Conservation (phyloP, 2,888 invertebrate species). For the Esperia sulphurella region DNA sequence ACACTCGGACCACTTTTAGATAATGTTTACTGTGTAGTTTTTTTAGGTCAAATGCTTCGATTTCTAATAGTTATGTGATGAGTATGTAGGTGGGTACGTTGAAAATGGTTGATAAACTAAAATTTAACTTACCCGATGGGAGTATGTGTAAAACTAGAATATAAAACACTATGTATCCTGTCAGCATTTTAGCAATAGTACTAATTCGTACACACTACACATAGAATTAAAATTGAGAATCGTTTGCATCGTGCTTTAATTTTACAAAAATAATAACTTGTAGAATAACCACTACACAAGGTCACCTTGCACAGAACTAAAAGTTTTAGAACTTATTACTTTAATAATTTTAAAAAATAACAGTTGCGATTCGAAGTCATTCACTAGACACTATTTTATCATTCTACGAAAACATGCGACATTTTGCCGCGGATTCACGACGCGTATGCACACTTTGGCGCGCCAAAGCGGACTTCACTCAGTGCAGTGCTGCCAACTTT, state of each 20-base stretch:
- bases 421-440: slow-evolving; percentile 42
- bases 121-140: slow-evolving; percentile 50
- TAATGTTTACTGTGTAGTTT: too few species aligned
- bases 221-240: slow-evolving; percentile 51
- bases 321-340: slow-evolving; percentile 36
- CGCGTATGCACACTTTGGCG: slow-evolving; percentile 39
- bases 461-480: slow-evolving; percentile 37
- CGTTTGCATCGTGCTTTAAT: slow-evolving; percentile 60
- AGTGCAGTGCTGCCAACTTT: background rate
- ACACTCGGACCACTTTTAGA: too few species aligned
- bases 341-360: slow-evolving; percentile 42
- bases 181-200: slow-evolving; percentile 65
- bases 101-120: background rate
- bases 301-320: slow-evolving; percentile 37
- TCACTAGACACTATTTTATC: slow-evolving; percentile 23
- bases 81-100: too few species aligned
- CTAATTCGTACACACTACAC: slow-evolving; percentile 50
- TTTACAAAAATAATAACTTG: slow-evolving; percentile 27
- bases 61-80: too few species aligned
- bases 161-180: slow-evolving; percentile 55
- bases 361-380: slow-evolving; percentile 34
- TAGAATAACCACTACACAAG: slow-evolving; percentile 39
- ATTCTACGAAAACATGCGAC: slow-evolving; percentile 30
- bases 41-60: too few species aligned
- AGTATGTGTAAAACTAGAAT: slow-evolving; percentile 49